Evolutionary conservation across 2,888 invertebrate genomes (phyloP).

Genomic region (Meteorus cinctellus): DNA sequence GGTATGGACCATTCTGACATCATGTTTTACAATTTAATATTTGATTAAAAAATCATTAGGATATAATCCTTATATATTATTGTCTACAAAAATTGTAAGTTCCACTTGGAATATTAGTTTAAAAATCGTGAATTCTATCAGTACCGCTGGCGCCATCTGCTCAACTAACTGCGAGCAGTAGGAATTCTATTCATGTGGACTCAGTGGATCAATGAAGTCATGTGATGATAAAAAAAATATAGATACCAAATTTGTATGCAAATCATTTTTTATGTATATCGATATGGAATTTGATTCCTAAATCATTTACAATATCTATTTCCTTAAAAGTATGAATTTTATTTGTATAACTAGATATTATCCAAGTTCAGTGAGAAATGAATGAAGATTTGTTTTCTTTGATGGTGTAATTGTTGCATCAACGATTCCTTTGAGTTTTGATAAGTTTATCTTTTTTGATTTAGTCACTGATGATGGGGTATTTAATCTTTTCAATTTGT

Average conservation of each 20-base stretch:
- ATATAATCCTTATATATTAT: background rate
- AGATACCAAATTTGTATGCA: constrained; percentile 27
- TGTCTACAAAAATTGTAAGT: background rate
- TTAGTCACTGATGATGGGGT: constrained; percentile 53
- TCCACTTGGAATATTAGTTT: constrained; percentile 34
- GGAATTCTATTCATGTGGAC: constrained; percentile 5
- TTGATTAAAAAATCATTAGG: background rate
- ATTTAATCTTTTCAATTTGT: constrained; percentile 46
- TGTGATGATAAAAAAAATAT: constrained; percentile 19
- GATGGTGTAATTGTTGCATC: constrained; percentile 52
- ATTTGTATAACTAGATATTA: constrained; percentile 37
- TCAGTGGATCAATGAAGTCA: constrained; percentile 14
- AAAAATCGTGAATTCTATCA: background rate
- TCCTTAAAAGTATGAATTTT: constrained; percentile 16
- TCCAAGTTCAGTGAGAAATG: constrained; percentile 64
- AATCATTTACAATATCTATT: constrained; percentile 34
- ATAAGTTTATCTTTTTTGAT: constrained; percentile 59
- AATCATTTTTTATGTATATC: constrained; percentile 45
- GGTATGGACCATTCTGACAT: background rate
- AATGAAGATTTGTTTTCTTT: constrained; percentile 60
- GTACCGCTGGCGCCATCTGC: constrained; percentile 44
- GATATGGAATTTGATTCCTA: constrained; percentile 43
- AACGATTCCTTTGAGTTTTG: constrained; percentile 61
- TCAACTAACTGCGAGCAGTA: background rate
- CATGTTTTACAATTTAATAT: background rate